These are phyloP conservation scores for Petrocephalus schoutedeni DNA, from an alignment of 2,797 vertebrate species.

Conservation along the genomic window DNA sequence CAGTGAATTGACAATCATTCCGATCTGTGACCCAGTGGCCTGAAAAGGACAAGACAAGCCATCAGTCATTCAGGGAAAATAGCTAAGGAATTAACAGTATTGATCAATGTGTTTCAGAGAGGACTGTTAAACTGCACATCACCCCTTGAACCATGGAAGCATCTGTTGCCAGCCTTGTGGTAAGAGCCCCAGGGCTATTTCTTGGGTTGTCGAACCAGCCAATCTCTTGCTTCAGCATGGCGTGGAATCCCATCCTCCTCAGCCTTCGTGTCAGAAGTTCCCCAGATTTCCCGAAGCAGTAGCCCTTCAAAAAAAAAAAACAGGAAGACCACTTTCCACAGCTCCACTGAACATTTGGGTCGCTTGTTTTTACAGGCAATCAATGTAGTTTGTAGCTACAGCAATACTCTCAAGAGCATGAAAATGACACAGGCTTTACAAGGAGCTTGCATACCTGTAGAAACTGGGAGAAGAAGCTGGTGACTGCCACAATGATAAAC, in stretches of 20 bases:
- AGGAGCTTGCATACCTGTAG: slow-evolving; percentile 59
- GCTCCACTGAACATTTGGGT: background rate
- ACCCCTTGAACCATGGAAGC: slow-evolving; percentile 74
- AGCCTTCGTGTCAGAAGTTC: slow-evolving; percentile 67
- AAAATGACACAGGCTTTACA: background rate
- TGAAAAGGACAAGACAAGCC: slow-evolving; percentile 34
- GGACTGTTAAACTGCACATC: slow-evolving; percentile 21
- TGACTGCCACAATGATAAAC: slow-evolving; percentile 61
- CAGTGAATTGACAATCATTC: slow-evolving; percentile 68
- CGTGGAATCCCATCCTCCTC: slow-evolving; percentile 66
- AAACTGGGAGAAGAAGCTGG: slow-evolving; percentile 68
- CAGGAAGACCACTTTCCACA: background rate
- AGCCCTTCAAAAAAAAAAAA: slow-evolving; percentile 51
- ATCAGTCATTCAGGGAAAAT: background rate
- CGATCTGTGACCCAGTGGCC: slow-evolving; percentile 73
- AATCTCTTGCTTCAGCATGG: slow-evolving; percentile 68
- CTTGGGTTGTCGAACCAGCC: slow-evolving; percentile 68
- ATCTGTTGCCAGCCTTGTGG: slow-evolving; percentile 69
- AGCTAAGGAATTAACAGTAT: background rate
- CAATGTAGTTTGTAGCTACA: background rate
- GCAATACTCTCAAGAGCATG: background rate
- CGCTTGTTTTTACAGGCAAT: background rate
- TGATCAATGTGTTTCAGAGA: background rate
- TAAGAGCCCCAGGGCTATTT: slow-evolving; percentile 68
- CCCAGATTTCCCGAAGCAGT: slow-evolving; percentile 70